These are phyloP conservation scores for Rallus limicola DNA, from an alignment of 2,113 vertebrate genomes.

Conservation along the genomic window DNA sequence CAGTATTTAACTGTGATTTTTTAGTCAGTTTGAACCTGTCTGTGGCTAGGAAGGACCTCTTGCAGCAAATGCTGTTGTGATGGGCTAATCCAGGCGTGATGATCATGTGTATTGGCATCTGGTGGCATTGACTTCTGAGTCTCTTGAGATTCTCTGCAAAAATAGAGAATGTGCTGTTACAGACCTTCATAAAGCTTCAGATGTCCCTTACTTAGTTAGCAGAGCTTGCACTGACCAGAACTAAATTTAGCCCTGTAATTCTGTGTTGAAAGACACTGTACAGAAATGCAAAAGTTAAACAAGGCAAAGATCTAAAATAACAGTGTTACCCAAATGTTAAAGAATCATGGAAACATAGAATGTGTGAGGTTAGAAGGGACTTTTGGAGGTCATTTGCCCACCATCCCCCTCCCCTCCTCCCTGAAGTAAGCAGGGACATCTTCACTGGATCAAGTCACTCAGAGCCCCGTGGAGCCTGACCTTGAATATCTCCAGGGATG, in stretches of 20 bases:
- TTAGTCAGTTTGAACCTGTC: background rate
- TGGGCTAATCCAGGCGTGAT: background rate
- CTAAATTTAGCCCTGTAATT: background rate
- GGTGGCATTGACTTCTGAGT: background rate
- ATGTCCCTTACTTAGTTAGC: background rate
- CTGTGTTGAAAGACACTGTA: background rate
- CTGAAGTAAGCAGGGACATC: too few relatives aligned
- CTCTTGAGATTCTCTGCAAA: background rate
- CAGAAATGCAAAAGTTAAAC: conserved; percentile 15
- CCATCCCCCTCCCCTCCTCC: too few relatives aligned
- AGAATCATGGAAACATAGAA: too few relatives aligned
- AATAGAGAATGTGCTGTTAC: background rate
- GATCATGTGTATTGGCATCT: background rate
- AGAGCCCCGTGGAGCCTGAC: too few relatives aligned
- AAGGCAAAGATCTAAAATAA: background rate
- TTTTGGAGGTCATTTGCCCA: too few relatives aligned
- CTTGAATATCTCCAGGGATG: too few relatives aligned
- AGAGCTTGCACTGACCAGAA: background rate
- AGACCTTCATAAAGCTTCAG: background rate
- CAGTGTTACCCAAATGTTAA: background rate
- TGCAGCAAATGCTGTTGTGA: background rate
- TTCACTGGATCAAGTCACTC: too few relatives aligned
- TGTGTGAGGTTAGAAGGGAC: too few relatives aligned
- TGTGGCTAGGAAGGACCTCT: background rate
- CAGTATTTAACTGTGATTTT: background rate